A percentile compares a stretch with the other conserved stretches of the same genome.
phyloP scores from a whole-genome alignment of 2,113 vertebrate genomes.

The Lynx canadensis region DNA sequence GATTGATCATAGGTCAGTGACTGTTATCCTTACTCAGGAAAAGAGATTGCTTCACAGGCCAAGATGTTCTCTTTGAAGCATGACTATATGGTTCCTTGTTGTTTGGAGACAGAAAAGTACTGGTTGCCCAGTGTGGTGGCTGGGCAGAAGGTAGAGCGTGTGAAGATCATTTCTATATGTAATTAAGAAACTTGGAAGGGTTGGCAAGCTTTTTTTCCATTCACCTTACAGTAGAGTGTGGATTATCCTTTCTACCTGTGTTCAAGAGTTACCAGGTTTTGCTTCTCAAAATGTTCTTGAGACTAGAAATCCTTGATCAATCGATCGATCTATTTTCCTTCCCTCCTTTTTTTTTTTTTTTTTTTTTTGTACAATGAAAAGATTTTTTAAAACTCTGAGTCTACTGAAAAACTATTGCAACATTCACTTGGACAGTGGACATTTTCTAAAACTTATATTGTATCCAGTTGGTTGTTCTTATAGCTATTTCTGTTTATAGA shows the following conservation, averaged over 20 bases:
- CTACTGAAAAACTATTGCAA: slow-evolving; percentile 66
- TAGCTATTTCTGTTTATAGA: slow-evolving; percentile 61
- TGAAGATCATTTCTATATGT: slow-evolving; percentile 16
- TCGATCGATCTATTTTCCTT: neutral
- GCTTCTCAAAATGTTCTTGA: slow-evolving; percentile 63
- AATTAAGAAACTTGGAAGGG: slow-evolving; percentile 33
- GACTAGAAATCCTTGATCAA: slow-evolving; percentile 68
- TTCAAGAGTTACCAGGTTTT: slow-evolving; percentile 66
- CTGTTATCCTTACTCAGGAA: neutral
- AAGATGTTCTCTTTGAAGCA: slow-evolving; percentile 40
- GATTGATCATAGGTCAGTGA: neutral
- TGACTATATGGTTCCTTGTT: neutral
- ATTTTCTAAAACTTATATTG: slow-evolving; percentile 65
- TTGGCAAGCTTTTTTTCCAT: slow-evolving; percentile 34
- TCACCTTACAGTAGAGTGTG: slow-evolving; percentile 18
- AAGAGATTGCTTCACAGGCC: neutral
- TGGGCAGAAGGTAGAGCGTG: neutral
- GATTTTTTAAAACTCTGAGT: slow-evolving; percentile 71
- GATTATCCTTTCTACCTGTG: neutral
- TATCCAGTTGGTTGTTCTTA: slow-evolving; percentile 31
- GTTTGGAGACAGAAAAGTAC: neutral
- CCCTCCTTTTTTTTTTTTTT: fast-evolving
- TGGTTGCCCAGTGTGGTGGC: neutral
- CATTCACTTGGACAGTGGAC: slow-evolving; percentile 55
- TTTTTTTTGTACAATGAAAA: slow-evolving; percentile 59